These are phyloP conservation scores for Thunnus thynnus DNA, from an alignment of 2,113 vertebrate genomes.

Conservation along the genomic window DNA sequence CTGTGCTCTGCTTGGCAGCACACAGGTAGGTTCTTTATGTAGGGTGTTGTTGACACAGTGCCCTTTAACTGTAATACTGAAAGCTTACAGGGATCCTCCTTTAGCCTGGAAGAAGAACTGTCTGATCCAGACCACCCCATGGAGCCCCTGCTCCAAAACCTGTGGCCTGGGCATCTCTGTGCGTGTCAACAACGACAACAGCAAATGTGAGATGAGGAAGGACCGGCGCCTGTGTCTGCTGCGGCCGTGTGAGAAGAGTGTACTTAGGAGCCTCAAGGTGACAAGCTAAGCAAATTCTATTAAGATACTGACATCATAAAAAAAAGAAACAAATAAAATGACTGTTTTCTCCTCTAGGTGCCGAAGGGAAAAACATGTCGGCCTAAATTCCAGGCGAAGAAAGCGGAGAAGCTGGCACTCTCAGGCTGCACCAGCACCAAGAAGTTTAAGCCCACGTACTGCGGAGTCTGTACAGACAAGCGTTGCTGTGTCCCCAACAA, in stretches of 20 bases:
- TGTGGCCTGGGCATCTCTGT: constrained; percentile 95
- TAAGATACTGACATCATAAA: not conserved
- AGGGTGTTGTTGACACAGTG: constrained; percentile 70
- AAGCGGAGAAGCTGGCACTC: constrained; percentile 89
- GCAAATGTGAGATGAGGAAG: constrained; percentile 92
- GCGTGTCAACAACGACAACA: constrained; percentile 93
- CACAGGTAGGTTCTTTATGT: constrained; percentile 3
- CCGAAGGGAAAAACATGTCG: constrained; percentile 92
- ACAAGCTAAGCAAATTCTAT: not conserved
- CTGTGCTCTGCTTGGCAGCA: constrained; percentile 24
- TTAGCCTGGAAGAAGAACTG: constrained; percentile 95
- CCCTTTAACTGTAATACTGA: constrained; percentile 83
- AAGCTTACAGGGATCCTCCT: constrained; percentile 94
- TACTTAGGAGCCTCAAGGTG: constrained; percentile 89
- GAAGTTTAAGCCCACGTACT: constrained; percentile 91
- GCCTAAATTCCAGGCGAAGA: constrained; percentile 89
- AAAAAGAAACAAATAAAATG: not conserved
- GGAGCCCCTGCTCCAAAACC: constrained; percentile 94
- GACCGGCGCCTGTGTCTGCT: constrained; percentile 93
- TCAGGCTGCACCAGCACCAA: constrained; percentile 91
- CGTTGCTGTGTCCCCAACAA: constrained; percentile 94
- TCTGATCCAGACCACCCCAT: constrained; percentile 92
- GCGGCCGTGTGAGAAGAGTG: constrained; percentile 88
- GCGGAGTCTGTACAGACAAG: constrained; percentile 90
- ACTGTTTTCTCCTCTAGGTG: constrained; percentile 77